phyloP scores from a whole-genome alignment of 2,888 invertebrate species.

The Hypomecis atomaria region DNA sequence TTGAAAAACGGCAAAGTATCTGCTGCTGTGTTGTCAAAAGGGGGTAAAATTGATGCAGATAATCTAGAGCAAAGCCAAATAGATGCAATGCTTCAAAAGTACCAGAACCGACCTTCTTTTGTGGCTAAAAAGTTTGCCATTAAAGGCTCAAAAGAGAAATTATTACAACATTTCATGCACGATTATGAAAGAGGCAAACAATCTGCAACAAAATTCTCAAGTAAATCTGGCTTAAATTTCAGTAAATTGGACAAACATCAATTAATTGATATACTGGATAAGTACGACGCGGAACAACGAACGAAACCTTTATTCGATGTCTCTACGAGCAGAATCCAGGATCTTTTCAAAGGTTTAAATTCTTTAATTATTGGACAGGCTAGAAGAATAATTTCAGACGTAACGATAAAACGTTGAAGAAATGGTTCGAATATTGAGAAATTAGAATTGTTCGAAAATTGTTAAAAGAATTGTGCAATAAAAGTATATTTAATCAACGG shows the following conservation, averaged over 20 bases:
- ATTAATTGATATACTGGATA: slow-evolving; percentile 1
- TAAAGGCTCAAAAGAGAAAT: slow-evolving; percentile 24
- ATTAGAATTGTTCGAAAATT: no score
- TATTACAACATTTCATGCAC: slow-evolving; percentile 27
- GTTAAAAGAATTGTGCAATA: no score
- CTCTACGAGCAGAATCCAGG: background rate
- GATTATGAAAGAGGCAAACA: slow-evolving; percentile 10
- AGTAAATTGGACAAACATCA: slow-evolving; percentile 4
- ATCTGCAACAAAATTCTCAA: background rate
- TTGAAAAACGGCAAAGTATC: slow-evolving; percentile 45
- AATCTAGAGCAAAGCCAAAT: slow-evolving; percentile 46
- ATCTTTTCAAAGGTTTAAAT: background rate
- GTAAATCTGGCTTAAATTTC: background rate
- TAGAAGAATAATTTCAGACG: background rate
- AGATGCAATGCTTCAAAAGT: slow-evolving; percentile 46
- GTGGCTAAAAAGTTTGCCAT: slow-evolving; percentile 20
- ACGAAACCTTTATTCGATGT: background rate
- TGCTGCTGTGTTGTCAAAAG: slow-evolving; percentile 43
- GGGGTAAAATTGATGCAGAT: slow-evolving; percentile 44
- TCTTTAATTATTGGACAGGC: background rate
- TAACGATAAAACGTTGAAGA: background rate
- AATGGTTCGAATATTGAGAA: no score
- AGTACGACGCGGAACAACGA: slow-evolving; percentile 4
- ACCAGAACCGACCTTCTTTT: slow-evolving; percentile 26
- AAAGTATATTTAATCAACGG: no score